Percentiles rank a stretch among this genome's conserved stretches.
phyloP scores from a whole-genome alignment of 2,797 vertebrate genomes.

The Lithobates pipiens region DNA sequence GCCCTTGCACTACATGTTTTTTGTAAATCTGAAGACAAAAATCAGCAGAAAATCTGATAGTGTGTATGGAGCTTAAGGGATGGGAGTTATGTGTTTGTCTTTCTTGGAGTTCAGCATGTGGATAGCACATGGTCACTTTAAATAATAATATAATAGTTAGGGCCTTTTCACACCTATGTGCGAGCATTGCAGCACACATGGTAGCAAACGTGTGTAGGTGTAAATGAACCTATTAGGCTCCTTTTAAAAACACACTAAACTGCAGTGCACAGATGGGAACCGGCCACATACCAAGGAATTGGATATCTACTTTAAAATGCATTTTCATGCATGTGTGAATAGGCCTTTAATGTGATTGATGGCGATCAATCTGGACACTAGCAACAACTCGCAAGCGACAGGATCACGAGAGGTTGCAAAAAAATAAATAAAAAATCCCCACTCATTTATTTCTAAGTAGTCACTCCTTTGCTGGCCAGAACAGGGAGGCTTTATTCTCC shows the following conservation, averaged over 20 bases:
- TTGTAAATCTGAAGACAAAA: too few species aligned
- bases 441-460: too few species aligned
- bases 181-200: not conserved
- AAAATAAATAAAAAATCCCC: too few species aligned
- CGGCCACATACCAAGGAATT: not conserved
- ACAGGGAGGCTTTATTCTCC: too few species aligned
- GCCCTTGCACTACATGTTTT: too few species aligned
- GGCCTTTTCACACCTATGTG: not conserved
- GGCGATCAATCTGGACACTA: not conserved
- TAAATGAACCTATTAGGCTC: not conserved
- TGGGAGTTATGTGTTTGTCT: too few species aligned
- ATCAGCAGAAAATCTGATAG: too few species aligned
- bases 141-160: not conserved
- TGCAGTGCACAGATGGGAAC: not conserved
- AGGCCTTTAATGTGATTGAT: not conserved
- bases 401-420: too few species aligned
- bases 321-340: not conserved
- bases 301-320: not conserved
- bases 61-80: too few species aligned
- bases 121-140: not conserved
- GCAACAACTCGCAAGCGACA: too few species aligned
- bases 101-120: too few species aligned
- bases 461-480: too few species aligned
- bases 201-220: not conserved
- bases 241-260: not conserved